Evolutionary conservation across 2,888 invertebrate species (phyloP), one percentile per base, ranked within the genome.

Genomic region (Drosophila mimica): DNA sequence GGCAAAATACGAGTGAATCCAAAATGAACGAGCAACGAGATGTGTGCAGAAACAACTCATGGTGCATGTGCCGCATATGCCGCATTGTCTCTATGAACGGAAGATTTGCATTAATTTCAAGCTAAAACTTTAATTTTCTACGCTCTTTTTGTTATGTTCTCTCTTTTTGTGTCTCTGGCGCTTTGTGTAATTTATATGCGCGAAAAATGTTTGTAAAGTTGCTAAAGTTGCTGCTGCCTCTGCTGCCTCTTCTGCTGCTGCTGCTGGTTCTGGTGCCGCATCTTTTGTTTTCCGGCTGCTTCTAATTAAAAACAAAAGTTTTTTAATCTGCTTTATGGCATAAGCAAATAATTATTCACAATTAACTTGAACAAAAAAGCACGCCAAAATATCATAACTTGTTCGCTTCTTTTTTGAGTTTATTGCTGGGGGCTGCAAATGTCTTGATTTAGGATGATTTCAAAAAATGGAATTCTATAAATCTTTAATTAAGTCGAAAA

Each of bases 271-370:
- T 77, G 79, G 63, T 59, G 79, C 49, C 67, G 66, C 76, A 67
- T 83, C 84, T 84, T 89, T 81, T 88, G 72, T 83, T 79, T 73
- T 79, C 76, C 54, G 73, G 66, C 74, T 81, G 76, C 73, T 81
- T 82, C 86, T 86, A 89, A 86, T 86, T 86, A 89, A 88, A 86
- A 86, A 83, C 83, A 85, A 86, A 86, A 86, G 89, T 86, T 86
- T 86, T 89, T 89, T 86, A 86, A 86, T 86, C 86, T 89, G 69
- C 88, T 89, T 86, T 86, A 86, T 86, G 81, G 88, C 76, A 84
- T 89, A 88, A 80, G 82, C 79, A 84, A 88, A 84, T 86, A 88
- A 84, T 86, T 89, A 88, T 84, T 71, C 82, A 81, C 79, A 82
- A 84, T 84, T 82, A 75, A 84, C 87, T 82, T 62, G 68, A 74